Evolutionary conservation across 2,113 vertebrate genomes (phyloP).

Genomic region (Dicaeum eximium): DNA sequence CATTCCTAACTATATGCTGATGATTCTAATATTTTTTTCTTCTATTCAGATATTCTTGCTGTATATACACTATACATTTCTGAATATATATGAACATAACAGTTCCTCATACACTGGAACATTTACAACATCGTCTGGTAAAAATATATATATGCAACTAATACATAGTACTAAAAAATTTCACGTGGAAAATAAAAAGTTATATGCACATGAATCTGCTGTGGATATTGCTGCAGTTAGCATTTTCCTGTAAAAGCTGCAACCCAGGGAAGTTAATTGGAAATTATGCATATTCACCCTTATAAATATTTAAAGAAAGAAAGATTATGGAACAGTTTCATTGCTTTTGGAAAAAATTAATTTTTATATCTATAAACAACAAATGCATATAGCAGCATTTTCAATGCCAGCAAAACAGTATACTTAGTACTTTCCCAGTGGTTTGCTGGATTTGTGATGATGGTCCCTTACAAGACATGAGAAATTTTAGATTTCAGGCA

Average conservation of each 20-base stretch:
- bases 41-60: not conserved
- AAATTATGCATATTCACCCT: conserved; percentile 31
- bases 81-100: not conserved
- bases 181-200: not conserved
- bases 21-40: not conserved
- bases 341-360: conserved; percentile 1
- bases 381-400: not conserved
- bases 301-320: conserved; percentile 51
- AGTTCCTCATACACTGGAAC: not conserved
- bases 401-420: not conserved
- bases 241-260: not conserved
- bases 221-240: not conserved
- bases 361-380: not conserved
- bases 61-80: not conserved
- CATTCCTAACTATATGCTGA: not conserved
- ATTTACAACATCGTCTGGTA: not conserved
- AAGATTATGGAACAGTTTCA: not conserved
- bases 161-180: not conserved
- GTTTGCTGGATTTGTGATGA: not conserved
- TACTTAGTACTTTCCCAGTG: not conserved
- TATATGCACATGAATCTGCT: not conserved
- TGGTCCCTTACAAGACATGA: accelerated
- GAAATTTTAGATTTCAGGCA: not conserved
- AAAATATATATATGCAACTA: not conserved
- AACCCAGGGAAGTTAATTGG: conserved; percentile 23